phyloP scores from a whole-genome alignment of 2,888 invertebrate species.

The Drosophila yooni region DNA sequence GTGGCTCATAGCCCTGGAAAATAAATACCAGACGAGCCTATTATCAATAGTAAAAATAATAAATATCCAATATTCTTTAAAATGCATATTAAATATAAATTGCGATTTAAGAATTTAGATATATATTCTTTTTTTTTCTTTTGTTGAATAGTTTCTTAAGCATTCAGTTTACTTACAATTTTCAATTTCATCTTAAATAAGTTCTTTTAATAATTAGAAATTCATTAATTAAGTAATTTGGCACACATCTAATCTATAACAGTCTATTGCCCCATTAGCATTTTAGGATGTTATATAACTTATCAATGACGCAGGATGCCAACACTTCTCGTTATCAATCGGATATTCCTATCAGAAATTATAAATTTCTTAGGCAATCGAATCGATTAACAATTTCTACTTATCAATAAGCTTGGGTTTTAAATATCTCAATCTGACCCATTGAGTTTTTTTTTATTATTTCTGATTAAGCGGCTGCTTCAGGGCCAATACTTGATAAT shows the following conservation, averaged over 20 bases:
- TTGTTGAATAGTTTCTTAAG: not conserved
- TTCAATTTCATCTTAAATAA: not conserved
- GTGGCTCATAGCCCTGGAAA: slow-evolving; percentile 9
- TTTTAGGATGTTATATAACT: not conserved
- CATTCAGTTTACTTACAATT: not conserved
- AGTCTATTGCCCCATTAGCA: slow-evolving; percentile 10
- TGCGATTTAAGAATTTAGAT: not conserved
- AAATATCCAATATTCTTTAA: not conserved
- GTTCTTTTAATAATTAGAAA: not conserved
- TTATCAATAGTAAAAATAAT: not conserved
- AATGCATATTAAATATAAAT: not conserved
- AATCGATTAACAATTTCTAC: not conserved
- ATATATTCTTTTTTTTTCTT: not conserved
- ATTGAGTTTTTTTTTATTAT: not conserved
- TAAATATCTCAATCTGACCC: not conserved
- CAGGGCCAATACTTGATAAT: slow-evolving; percentile 4
- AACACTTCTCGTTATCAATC: slow-evolving; percentile 33
- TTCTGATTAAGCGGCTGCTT: not conserved
- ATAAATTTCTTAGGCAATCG: not conserved
- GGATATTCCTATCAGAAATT: not conserved
- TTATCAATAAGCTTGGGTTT: slow-evolving; percentile 28
- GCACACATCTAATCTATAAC: slow-evolving; percentile 8
- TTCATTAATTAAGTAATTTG: slow-evolving; percentile 2
- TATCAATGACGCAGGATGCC: slow-evolving; percentile 28
- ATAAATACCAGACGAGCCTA: slow-evolving; percentile 1